A percentile compares a stretch with the other conserved stretches of the same genome.
These are phyloP conservation scores for Dryobota labecula DNA, from an alignment of 2,888 invertebrate genomes.

Conservation along the genomic window DNA sequence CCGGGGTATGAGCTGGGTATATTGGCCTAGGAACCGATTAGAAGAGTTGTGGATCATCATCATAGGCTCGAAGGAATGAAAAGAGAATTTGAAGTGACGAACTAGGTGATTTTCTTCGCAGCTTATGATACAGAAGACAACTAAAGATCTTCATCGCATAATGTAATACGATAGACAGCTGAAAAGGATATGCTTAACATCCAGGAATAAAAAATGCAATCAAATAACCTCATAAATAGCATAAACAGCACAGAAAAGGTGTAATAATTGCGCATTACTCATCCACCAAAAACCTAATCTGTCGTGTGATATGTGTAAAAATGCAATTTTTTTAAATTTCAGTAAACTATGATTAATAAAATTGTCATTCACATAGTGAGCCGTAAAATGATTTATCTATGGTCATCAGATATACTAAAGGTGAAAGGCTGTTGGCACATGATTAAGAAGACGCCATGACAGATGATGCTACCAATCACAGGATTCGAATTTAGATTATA, in stretches of 20 bases:
- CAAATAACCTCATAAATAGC: not conserved
- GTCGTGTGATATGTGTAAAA: not conserved
- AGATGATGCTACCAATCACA: conserved; percentile 37
- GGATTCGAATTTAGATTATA: conserved; percentile 32
- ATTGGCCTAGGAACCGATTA: conserved; percentile 8
- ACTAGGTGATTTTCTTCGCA: not conserved
- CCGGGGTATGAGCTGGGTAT: conserved; percentile 10
- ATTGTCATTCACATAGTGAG: conserved; percentile 6
- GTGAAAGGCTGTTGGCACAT: conserved; percentile 31
- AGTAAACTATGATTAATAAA: conserved; percentile 31
- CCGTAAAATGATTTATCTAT: conserved; percentile 48
- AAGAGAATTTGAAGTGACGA: too few relatives aligned
- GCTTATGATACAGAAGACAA: too few relatives aligned
- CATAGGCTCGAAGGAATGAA: not conserved
- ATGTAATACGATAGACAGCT: not conserved
- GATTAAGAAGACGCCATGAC: conserved; percentile 25
- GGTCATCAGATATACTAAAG: conserved; percentile 35
- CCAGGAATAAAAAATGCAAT: not conserved
- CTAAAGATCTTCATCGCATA: too few relatives aligned
- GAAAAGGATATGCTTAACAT: not conserved
- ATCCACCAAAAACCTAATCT: not conserved
- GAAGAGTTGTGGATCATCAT: not conserved
- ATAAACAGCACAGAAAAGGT: not conserved
- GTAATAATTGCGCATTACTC: not conserved
- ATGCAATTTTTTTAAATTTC: conserved; percentile 13